Percentiles rank a stretch among this genome's conserved stretches.
Conservation (phyloP, 2,113 vertebrate species). For the Crotalus helleri region DNA sequence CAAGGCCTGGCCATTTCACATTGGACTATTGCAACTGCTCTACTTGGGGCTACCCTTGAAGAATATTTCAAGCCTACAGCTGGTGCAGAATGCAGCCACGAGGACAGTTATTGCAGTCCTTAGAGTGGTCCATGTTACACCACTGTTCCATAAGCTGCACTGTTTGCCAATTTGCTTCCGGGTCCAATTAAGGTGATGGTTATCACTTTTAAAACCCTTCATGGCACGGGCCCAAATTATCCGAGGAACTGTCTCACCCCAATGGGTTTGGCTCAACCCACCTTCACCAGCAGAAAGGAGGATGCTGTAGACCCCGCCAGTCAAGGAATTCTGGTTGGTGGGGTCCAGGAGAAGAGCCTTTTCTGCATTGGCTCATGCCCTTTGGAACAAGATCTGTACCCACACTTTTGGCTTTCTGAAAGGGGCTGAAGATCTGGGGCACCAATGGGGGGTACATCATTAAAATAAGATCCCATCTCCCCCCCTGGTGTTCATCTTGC, state of each 20-base stretch:
- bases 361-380: background rate
- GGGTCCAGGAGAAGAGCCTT: background rate
- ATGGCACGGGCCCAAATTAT: background rate
- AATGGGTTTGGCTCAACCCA: background rate
- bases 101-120: background rate
- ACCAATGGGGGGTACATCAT: background rate
- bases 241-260: background rate
- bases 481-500: background rate
- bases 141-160: background rate
- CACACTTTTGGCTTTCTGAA: background rate
- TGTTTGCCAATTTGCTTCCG: background rate
- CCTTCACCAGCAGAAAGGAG: background rate
- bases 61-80: background rate
- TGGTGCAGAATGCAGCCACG: background rate
- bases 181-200: background rate
- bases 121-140: background rate
- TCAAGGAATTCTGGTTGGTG: background rate
- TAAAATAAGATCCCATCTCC: background rate
- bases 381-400: background rate
- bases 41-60: background rate
- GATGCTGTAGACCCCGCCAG: background rate
- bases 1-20: background rate
- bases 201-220: background rate
- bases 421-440: background rate
- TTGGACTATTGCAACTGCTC: too few relatives aligned